Conservation (phyloP, 1,140 invertebrate genomes). For the Leptopilina boulardi region DNA sequence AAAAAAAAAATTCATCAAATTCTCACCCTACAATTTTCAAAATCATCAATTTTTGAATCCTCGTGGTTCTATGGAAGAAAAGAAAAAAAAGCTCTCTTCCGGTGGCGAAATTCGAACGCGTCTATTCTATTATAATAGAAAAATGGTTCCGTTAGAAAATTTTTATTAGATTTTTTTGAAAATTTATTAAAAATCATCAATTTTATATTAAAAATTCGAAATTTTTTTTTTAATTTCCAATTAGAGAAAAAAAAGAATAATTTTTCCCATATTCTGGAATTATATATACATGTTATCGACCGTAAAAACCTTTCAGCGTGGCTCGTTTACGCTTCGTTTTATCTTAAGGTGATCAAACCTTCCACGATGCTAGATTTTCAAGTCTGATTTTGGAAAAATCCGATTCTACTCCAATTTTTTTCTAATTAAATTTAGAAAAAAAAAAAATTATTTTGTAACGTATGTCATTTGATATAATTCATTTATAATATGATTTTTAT, state of each 20-base stretch:
- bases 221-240: no score
- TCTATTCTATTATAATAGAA: constrained; percentile 34
- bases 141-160: constrained; percentile 39
- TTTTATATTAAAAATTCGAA: no score
- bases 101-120: constrained; percentile 42
- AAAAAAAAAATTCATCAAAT: neutral
- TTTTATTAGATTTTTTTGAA: neutral
- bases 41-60: constrained; percentile 31
- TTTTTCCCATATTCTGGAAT: neutral
- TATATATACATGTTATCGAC: neutral
- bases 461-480: neutral
- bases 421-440: no score
- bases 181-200: no score
- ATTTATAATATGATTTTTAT: neutral
- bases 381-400: neutral
- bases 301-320: neutral
- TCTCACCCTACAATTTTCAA: no score
- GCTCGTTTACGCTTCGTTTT: neutral
- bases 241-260: neutral
- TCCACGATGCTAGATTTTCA: constrained; percentile 20
- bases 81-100: constrained; percentile 9
- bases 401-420: neutral
- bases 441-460: neutral
- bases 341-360: constrained; percentile 8
- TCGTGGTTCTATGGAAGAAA: neutral